Evolutionary conservation across 2,797 vertebrate genomes (phyloP), one percentile per base, ranked within the genome.

Genomic region (Clarias pachynema): DNA sequence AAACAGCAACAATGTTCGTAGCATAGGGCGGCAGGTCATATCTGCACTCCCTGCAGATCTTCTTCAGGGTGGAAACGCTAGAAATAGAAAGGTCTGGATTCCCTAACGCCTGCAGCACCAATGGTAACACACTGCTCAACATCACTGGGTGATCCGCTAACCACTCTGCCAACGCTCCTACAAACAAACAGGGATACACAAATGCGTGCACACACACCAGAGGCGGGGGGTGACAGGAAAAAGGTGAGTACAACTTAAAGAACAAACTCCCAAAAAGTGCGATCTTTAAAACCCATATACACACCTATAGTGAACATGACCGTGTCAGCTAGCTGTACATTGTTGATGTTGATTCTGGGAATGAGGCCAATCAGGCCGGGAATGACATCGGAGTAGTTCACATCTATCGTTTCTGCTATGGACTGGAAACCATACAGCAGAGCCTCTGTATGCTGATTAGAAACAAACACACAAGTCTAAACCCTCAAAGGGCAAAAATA

Each of bases 251-350:
- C 12, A 60, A 10, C 31, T 79, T 24, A 57, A 79, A 79, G 4
- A 29, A 20, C 8, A 44, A 63, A 83, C 0, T 12, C 24, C 8
- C 70, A 60, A 37, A 34, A 59, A 60, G 22, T 5, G 3, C 29
- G 1, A 29, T 14, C 9, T 18, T 49, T n/a, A 0, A 15, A 22
- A 68, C 4, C 4, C 14, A 20, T 18, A 84, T 56, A 87, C 88
- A 44, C 91, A 99, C 98, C 98, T 0, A 99, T 99, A 20, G 98
- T 99, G 93, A 99, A 99, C 98, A 99, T 99, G 91, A 99, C 98
- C 0, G 98, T 99, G 91, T 99, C 98, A 0, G 98, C 98, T 49
- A 99, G 96, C 90, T 99, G 98, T 87, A 99, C 96, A 0, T 99
- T 99, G 95, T 96, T 98, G 95, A 99, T 98, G 94, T 90, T 99